Conservation (phyloP, 2,888 invertebrate genomes). For the Xestobium rufovillosum region DNA sequence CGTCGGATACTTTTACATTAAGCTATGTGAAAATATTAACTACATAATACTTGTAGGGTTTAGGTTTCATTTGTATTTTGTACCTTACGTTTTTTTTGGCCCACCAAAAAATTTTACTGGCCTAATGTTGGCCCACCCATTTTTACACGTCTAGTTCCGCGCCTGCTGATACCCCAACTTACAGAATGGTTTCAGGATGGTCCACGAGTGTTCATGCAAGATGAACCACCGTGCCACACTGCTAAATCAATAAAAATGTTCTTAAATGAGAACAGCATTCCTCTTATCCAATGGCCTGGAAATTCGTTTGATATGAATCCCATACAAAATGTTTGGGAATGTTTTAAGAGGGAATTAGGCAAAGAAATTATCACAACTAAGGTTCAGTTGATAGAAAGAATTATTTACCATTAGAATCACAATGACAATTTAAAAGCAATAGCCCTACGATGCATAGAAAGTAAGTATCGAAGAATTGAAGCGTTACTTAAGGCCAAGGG, state of each 20-base stretch:
- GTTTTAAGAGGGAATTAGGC: neutral
- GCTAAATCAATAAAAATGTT: neutral
- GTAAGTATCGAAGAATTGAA: neutral
- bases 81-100: too few species aligned
- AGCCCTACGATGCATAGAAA: neutral
- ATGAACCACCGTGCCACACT: slow-evolving; percentile 2
- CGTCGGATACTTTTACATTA: too few species aligned
- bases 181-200: neutral
- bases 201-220: slow-evolving; percentile 1
- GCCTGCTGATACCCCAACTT: too few species aligned
- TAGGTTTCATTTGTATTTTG: too few species aligned
- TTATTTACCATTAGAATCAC: slow-evolving; percentile 1
- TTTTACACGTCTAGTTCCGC: too few species aligned
- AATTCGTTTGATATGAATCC: slow-evolving; percentile 2
- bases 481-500: too few species aligned
- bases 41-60: too few species aligned
- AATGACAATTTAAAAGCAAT: neutral
- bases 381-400: slow-evolving; percentile 1
- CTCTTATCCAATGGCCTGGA: slow-evolving; percentile 1
- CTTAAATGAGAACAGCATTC: neutral
- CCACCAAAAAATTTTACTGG: too few species aligned
- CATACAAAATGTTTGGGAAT: slow-evolving; percentile 1
- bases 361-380: slow-evolving; percentile 1
- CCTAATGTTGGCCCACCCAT: too few species aligned
- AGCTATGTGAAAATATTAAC: too few species aligned